Evolutionary conservation across 2,888 invertebrate species (phyloP), one percentile per base, ranked within the genome.

Genomic region (Cataglyphis cursor): DNA sequence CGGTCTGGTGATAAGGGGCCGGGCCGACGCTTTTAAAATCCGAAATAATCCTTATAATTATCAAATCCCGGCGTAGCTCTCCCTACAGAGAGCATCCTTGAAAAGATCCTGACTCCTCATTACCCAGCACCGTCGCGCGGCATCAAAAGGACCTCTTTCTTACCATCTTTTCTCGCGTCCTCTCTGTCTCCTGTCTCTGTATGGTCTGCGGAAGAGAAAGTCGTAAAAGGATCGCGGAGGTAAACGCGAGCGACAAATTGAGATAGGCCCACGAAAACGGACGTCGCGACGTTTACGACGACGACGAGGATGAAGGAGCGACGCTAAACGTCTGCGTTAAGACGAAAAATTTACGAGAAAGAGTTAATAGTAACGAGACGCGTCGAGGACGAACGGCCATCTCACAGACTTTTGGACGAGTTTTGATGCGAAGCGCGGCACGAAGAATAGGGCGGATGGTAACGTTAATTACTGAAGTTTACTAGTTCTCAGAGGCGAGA

Each of bases 41-140:
- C 92, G 87, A 92, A 93, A 94, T 94, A 94, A 95, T 94, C 93
- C 93, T 91, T 93, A 92, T 94, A 94, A 95, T 94, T 95, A 94
- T 94, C 93, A 94, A 94, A 94, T 94, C 93, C 93, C 90, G 88
- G 73, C 90, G 91, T 21, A 31, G 91, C 89, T 85, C 89, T 85
- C 90, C 87, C 91, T 91, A 90, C 91, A 91, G 89, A 89, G 89
- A 48, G 8, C 87, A 91, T 93, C 91, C 93, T 93, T 92, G 93
- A 94, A 94, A 94, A 93, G 93, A 94, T 92, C 93, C 92, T 90
- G 92, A 91, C 92, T 93, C 93, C 94, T 94, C 94, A 93, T 94
- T 94, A 94, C 92, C 48, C 88, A 88, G 88, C 76, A 83, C 86
- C 83, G 83, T 82, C 87, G 78, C 59, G 72, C 59, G 72, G 84